Percentiles rank a stretch among this genome's conserved stretches.
Conservation (phyloP, 1,140 invertebrate genomes). For the Onthophagus taurus region DNA sequence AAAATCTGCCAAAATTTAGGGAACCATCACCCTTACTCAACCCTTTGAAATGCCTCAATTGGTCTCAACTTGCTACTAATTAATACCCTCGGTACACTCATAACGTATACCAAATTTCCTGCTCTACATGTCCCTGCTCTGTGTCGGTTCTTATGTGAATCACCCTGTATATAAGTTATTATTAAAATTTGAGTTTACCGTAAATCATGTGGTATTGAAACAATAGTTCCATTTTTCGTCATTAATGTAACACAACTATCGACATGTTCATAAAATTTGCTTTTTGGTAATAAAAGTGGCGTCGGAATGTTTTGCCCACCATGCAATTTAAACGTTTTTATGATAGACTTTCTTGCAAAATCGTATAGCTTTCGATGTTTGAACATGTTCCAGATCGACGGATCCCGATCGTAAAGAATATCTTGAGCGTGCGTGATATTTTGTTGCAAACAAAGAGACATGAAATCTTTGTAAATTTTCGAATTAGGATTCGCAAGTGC, state of each 20-base stretch:
- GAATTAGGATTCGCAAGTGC: conserved; percentile 70
- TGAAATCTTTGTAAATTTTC: conserved; percentile 70
- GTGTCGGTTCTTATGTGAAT: too few species aligned
- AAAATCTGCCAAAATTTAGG: too few species aligned
- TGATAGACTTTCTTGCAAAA: conserved; percentile 26
- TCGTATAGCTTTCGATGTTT: conserved; percentile 28
- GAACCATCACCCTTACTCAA: too few species aligned
- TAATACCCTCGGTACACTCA: too few species aligned
- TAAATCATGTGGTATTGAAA: conserved; percentile 70
- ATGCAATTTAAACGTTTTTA: conserved; percentile 59
- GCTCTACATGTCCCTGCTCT: too few species aligned
- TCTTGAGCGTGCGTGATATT: conserved; percentile 56
- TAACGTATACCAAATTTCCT: too few species aligned
- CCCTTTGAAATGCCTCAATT: too few species aligned
- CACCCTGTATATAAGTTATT: too few species aligned
- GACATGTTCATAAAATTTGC: conserved; percentile 44
- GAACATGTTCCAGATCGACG: conserved; percentile 31
- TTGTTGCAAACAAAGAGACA: conserved; percentile 60
- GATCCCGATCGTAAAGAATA: conserved; percentile 64
- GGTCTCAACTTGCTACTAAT: too few species aligned
- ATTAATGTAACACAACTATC: conserved; percentile 67
- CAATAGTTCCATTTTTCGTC: conserved; percentile 72
- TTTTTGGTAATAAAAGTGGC: conserved; percentile 67
- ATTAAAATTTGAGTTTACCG: conserved; percentile 33
- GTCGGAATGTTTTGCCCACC: conserved; percentile 66